Evolutionary conservation across 2,113 vertebrate genomes (phyloP), one percentile per base, ranked within the genome.

Genomic region (Labeo catla): DNA sequence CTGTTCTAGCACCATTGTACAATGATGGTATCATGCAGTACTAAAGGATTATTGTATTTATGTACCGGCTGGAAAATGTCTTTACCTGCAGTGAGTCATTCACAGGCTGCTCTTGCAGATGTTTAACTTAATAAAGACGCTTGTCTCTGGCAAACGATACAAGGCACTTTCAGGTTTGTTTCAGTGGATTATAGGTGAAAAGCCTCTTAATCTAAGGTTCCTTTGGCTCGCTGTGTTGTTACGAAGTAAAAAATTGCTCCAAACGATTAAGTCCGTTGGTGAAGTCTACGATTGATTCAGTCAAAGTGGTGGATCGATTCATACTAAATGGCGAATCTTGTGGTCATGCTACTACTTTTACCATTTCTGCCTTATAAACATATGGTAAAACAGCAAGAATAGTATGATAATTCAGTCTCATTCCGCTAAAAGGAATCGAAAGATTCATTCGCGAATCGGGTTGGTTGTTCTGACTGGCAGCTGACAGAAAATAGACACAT

Each of bases 81-180:
- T 70, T 39, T 39, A 70, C 66, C 66, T 70, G 66, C 66, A 70
- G 66, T 39, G 66, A 70, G 34, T 70, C 34, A 70, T 70, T 70
- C 66, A 39, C 66, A 70, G 39, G 66, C 66, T 70, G 66, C 66
- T 70, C 28, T 15, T 16, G 6, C 34, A 39, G 34, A 15, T 70
- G 66, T 70, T 8, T 39, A 70, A 70, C 66, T 34, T 70, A 70
- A 70, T 70, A 76, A 76, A 76, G n/a, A 23, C 11, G 21, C 6
- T 2, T 3, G 8, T 73, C 39, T 21, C n/a, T 74, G 45, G 1
- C 45, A 74, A 45, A 73, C 39, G 16, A 73, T 49, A 23, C 23
- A 34, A 66, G 12, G 21, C 45, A 23, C 28, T 66, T 36, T 66
- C 28, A 49, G 72, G 45, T 49, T 73, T 73, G 70, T 47, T 74